Evolutionary conservation across 2,797 vertebrate species (phyloP).

Genomic region (Manis crassicaudata): DNA sequence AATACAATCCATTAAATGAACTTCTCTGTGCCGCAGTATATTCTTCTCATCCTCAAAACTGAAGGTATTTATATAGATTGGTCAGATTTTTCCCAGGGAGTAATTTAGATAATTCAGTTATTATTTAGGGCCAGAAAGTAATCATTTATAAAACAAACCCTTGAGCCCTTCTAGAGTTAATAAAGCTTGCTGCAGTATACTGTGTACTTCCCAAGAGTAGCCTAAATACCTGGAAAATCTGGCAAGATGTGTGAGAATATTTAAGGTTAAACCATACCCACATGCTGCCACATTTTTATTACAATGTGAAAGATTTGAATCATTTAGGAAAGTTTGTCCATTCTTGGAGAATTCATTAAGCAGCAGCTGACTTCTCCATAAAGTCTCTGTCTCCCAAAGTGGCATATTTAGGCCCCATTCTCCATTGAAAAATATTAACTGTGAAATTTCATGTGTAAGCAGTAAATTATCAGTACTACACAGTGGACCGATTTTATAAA

Average conservation of each 20-base stretch:
- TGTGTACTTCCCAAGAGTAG: background rate
- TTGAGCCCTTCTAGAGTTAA: conserved; percentile 50
- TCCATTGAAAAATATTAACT: conserved; percentile 77
- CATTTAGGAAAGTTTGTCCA: background rate
- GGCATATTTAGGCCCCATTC: conserved; percentile 22
- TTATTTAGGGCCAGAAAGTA: conserved; percentile 36
- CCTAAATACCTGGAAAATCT: background rate
- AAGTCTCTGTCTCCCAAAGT: conserved; percentile 55
- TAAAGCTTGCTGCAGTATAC: background rate
- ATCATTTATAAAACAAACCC: conserved; percentile 16
- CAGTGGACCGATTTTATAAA: conserved; percentile 80
- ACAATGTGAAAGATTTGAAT: background rate
- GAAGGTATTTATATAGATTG: background rate
- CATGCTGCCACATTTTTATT: conserved; percentile 23
- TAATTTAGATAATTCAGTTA: conserved; percentile 43
- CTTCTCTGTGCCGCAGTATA: background rate
- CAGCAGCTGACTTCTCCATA: background rate
- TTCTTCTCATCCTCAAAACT: conserved; percentile 43
- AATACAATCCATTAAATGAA: conserved; percentile 46
- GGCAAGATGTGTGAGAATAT: background rate
- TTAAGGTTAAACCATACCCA: background rate
- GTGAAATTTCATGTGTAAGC: conserved; percentile 82
- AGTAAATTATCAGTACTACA: conserved; percentile 77
- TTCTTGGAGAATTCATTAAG: conserved; percentile 61
- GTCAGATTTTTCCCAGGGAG: conserved; percentile 24